Percentiles rank a stretch among this genome's conserved stretches.
These are phyloP conservation scores for Dicrostonyx torquatus DNA, from an alignment of 2,797 vertebrate genomes.

Conservation along the genomic window DNA sequence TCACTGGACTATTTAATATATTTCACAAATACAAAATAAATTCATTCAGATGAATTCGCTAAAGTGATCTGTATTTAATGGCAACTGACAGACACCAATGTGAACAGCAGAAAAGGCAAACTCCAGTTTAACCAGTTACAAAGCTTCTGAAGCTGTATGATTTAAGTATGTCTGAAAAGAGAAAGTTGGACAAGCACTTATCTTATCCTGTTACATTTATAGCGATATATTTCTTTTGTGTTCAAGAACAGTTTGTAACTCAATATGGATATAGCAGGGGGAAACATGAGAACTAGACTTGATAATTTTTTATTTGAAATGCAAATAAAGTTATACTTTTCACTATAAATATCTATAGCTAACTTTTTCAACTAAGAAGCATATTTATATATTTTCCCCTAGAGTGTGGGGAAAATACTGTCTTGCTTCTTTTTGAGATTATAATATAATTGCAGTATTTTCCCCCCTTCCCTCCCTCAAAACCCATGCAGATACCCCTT, in stretches of 20 bases:
- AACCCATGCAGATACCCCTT: rapidly evolving
- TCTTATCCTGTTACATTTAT: not conserved
- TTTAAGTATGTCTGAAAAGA: conserved; percentile 36
- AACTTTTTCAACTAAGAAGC: not conserved
- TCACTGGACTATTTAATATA: not conserved
- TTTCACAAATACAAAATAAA: not conserved
- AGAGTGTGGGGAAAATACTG: not conserved
- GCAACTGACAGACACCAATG: not conserved
- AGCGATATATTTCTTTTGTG: not conserved
- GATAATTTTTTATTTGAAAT: not conserved
- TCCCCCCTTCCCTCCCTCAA: not conserved
- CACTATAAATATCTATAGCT: not conserved
- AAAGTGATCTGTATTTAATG: not conserved
- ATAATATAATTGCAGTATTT: not conserved
- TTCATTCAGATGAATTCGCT: not conserved
- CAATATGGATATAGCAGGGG: not conserved
- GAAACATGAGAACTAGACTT: not conserved
- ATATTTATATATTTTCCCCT: not conserved
- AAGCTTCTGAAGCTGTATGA: not conserved
- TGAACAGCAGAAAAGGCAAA: not conserved
- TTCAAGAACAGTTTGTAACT: not conserved
- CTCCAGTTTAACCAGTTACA: not conserved
- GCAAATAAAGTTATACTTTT: not conserved
- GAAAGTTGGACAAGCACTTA: conserved; percentile 6
- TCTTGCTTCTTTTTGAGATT: not conserved